Evolutionary conservation across 2,888 invertebrate genomes (phyloP), one percentile per base, ranked within the genome.

Genomic region (Dynastes tityus): DNA sequence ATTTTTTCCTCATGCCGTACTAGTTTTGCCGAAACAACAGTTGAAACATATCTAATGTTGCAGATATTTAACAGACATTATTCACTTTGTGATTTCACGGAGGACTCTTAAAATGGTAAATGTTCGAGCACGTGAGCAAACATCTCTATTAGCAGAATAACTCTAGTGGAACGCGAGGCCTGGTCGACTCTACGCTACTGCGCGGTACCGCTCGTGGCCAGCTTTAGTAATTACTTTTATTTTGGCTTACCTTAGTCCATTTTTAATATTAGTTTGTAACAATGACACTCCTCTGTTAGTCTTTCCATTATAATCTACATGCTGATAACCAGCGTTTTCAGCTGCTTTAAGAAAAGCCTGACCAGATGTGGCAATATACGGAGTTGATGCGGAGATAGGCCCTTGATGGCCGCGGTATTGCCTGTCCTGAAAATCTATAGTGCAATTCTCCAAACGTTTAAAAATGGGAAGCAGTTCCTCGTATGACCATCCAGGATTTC

Each of bases 401-500:
- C 88, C 88, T 3, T 89, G 89, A 1, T 84, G 85, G 1, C 85
- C 86, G 77, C 89, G 89, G 80, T 88, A 90, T 0, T 80, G 84
- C 0, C 83, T 85, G 79, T 86, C 87, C 29, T 80, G 78, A 3
- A 79, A 64, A 81, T n/a, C 91, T 61, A 87, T 83, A 79, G 86
- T 87, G 6, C 83, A 82, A 74, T 87, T 86, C 88, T 96, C 95
- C 32, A 94, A 89, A 88, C 95, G 95, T 85, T 93, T 93, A 85
- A 94, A 95, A 85, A 95, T 95, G 0, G 93, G 93, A 13, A 94
- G 85, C 0, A 95, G 93, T 11, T 94, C 91, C 22, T 91, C 88
- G 90, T 91, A 95, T 61, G 92, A 91, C 95, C 95, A 95, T 0
- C 94, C 95, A 0, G 90, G 87, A 85, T 94, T 94, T 0, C 94